Evolutionary conservation across 2,797 vertebrate genomes (phyloP).

Genomic region (Micrastur ruficollis): DNA sequence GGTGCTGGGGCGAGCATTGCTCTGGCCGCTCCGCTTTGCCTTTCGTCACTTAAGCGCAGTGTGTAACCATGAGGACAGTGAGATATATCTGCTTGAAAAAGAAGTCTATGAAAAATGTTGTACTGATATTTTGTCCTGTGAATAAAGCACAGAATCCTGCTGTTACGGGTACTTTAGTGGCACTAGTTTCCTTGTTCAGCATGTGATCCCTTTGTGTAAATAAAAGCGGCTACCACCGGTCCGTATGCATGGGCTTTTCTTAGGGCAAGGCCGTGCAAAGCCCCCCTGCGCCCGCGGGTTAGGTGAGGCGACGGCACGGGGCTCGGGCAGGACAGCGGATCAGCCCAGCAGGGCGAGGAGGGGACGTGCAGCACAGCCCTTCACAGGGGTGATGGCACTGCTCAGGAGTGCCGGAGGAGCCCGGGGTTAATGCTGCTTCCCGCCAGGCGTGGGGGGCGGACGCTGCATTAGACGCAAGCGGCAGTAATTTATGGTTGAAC

Average conservation of each 20-base stretch:
- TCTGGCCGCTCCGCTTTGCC: not conserved
- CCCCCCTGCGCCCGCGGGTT: not conserved
- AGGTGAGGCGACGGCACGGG: rapidly evolving
- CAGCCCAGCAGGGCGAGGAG: not conserved
- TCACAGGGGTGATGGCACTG: not conserved
- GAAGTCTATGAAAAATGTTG: constrained; percentile 32
- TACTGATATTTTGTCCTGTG: constrained; percentile 59
- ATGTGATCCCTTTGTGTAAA: constrained; percentile 70
- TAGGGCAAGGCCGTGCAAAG: not conserved
- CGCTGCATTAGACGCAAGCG: not conserved
- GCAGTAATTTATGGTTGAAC: constrained; percentile 50
- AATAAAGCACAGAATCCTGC: constrained; percentile 80
- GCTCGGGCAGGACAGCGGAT: not conserved
- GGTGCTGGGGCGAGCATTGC: not conserved
- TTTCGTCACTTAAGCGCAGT: not conserved
- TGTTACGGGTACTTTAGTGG: constrained; percentile 77
- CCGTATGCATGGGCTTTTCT: constrained; percentile 11
- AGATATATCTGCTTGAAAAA: constrained; percentile 38
- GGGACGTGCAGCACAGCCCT: not conserved
- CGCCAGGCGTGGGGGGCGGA: not conserved
- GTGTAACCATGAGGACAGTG: not conserved
- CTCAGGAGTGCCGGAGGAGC: not conserved
- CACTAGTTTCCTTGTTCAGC: constrained; percentile 59
- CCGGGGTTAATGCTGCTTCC: not conserved
- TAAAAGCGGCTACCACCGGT: constrained; percentile 63